phyloP scores from a whole-genome alignment of 2,888 invertebrate genomes.

The Sclerodermus sp. region DNA sequence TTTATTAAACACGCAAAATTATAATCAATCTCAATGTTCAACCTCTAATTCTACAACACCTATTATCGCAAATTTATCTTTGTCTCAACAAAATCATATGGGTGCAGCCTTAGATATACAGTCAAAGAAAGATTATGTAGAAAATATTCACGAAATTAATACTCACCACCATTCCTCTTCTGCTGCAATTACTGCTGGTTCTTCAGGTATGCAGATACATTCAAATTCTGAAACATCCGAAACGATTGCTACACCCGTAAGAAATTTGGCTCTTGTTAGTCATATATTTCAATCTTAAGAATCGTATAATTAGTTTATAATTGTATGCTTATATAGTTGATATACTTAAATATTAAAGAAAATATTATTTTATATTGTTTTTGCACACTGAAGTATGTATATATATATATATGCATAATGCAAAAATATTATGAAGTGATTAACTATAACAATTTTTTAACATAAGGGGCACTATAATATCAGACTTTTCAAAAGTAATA shows the following conservation, averaged over 20 bases:
- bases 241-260: conserved; percentile 25
- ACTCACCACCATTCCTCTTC: conserved; percentile 10
- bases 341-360: too few relatives aligned
- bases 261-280: conserved; percentile 37
- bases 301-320: too few relatives aligned
- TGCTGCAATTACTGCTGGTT: conserved; percentile 9
- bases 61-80: conserved; percentile 28
- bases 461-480: too few relatives aligned
- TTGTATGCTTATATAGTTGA: too few relatives aligned
- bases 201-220: conserved; percentile 26
- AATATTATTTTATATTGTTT: too few relatives aligned
- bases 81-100: conserved; percentile 22
- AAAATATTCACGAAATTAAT: conserved; percentile 24
- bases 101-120: conserved; percentile 19
- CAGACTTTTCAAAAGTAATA: too few relatives aligned
- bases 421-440: too few relatives aligned
- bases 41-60: conserved; percentile 18
- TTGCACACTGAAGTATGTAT: too few relatives aligned
- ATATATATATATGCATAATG: too few relatives aligned
- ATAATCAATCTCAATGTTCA: conserved; percentile 14
- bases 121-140: conserved; percentile 27
- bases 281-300: conserved; percentile 41
- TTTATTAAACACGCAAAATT: conserved; percentile 23
- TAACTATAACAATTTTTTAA: too few relatives aligned
- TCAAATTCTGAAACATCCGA: conserved; percentile 27